Percentiles rank a stretch among this genome's conserved stretches.
phyloP scores from a whole-genome alignment of 2,888 invertebrate genomes.

The Oasisia sp. region DNA sequence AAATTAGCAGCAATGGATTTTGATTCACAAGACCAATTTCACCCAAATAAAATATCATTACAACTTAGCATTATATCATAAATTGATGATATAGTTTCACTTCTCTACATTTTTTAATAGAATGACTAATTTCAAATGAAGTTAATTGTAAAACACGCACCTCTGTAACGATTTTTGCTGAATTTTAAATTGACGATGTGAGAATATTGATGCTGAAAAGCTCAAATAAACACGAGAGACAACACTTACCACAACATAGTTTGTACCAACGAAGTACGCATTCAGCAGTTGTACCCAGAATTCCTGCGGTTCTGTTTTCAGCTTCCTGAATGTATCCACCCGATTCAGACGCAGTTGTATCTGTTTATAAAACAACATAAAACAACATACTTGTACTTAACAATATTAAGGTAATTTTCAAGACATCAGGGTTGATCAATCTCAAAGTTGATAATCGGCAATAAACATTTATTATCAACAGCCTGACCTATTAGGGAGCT shows the following conservation, averaged over 20 bases:
- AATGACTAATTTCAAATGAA: not conserved
- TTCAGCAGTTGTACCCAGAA: constrained; percentile 81
- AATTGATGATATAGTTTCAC: not conserved
- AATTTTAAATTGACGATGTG: not conserved
- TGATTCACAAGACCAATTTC: not conserved
- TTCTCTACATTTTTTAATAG: not conserved
- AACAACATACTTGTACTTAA: too few species aligned
- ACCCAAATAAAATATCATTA: not conserved
- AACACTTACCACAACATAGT: constrained; percentile 71
- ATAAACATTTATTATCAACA: too few species aligned
- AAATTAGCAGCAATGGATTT: not conserved
- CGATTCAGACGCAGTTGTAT: constrained; percentile 78
- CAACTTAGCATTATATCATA: not conserved
- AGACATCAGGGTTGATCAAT: too few species aligned
- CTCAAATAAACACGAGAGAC: constrained; percentile 22
- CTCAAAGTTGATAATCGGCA: too few species aligned
- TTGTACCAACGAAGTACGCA: constrained; percentile 75
- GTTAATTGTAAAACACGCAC: too few species aligned
- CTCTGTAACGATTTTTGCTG: not conserved
- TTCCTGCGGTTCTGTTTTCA: constrained; percentile 72
- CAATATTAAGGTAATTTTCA: too few species aligned
- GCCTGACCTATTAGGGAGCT: too few species aligned
- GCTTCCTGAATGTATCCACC: constrained; percentile 71
- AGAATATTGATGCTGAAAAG: not conserved
- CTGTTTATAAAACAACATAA: constrained; percentile 57